Percentiles rank a stretch among this genome's conserved stretches.
Evolutionary conservation across 2,888 invertebrate species (phyloP).

Genomic region (Caenorhabditis uteleia): DNA sequence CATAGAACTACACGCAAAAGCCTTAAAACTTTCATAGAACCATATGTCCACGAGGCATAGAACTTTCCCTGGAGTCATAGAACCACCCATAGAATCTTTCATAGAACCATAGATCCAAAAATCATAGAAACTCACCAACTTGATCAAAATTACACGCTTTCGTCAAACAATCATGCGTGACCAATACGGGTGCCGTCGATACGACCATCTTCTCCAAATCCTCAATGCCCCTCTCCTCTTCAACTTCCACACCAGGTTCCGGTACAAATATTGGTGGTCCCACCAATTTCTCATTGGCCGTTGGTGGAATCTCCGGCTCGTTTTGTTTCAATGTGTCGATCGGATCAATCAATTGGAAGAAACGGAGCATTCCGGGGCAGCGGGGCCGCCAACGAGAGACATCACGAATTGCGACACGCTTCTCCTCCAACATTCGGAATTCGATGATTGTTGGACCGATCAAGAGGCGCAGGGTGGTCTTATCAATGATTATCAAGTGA

Average conservation of each 20-base stretch:
- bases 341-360: conserved; percentile 13
- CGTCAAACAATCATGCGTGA: conserved; percentile 19
- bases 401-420: conserved; percentile 49
- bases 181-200: conserved; percentile 12
- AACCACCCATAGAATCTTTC: too few relatives aligned
- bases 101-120: not conserved
- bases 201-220: conserved; percentile 11
- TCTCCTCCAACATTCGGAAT: conserved; percentile 48
- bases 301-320: conserved; percentile 6
- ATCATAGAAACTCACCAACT: conserved; percentile 13
- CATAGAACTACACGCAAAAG: too few relatives aligned
- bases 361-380: conserved; percentile 45
- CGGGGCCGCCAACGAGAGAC: conserved; percentile 29
- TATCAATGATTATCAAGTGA: conserved; percentile 43
- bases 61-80: too few relatives aligned
- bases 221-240: conserved; percentile 5
- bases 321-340: not conserved
- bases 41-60: too few relatives aligned
- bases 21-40: too few relatives aligned
- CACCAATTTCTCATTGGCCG: conserved; percentile 6
- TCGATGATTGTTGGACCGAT: conserved; percentile 54
- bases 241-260: conserved; percentile 11
- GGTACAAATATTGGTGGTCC: conserved; percentile 17
- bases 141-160: conserved; percentile 22
- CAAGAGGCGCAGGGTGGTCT: conserved; percentile 48